These are phyloP conservation scores for Aleiodes sp. DNA, from an alignment of 1,140 invertebrate species.

Conservation along the genomic window DNA sequence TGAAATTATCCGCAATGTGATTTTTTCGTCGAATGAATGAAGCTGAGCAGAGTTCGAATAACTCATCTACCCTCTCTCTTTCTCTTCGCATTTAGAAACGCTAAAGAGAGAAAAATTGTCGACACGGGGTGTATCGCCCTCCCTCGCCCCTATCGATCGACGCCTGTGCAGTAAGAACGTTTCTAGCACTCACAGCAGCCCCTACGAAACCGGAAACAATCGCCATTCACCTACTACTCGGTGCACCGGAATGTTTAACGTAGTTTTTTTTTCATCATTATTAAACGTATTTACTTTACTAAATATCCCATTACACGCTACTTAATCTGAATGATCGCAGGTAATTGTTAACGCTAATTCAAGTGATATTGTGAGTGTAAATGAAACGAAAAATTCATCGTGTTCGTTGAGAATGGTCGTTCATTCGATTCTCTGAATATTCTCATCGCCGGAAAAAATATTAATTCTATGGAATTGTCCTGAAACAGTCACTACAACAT, in stretches of 20 bases:
- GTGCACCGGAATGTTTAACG: slow-evolving; percentile 4
- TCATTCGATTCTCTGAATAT: too few species aligned
- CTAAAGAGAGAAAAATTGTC: slow-evolving; percentile 22
- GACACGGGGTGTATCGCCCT: slow-evolving; percentile 25
- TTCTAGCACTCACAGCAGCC: slow-evolving; percentile 34
- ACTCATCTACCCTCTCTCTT: too few species aligned
- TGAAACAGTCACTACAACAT: too few species aligned
- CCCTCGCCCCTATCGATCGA: slow-evolving; percentile 51
- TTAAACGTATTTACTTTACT: neutral
- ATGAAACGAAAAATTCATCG: too few species aligned
- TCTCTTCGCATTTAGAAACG: too few species aligned
- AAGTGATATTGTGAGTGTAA: too few species aligned
- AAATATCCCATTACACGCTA: neutral
- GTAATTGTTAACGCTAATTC: too few species aligned
- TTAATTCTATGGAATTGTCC: too few species aligned
- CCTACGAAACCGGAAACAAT: slow-evolving; percentile 42
- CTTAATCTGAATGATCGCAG: too few species aligned
- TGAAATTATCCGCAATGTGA: neutral
- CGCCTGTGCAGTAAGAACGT: slow-evolving; percentile 50
- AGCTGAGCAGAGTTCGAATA: neutral
- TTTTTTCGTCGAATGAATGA: neutral
- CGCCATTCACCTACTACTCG: slow-evolving; percentile 37
- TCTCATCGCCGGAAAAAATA: too few species aligned
- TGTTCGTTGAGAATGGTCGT: too few species aligned
- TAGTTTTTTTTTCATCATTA: neutral